Base-by-base conservation (phyloP, 2,888 invertebrate genomes). In the Boloria euphrosyne region DNA sequence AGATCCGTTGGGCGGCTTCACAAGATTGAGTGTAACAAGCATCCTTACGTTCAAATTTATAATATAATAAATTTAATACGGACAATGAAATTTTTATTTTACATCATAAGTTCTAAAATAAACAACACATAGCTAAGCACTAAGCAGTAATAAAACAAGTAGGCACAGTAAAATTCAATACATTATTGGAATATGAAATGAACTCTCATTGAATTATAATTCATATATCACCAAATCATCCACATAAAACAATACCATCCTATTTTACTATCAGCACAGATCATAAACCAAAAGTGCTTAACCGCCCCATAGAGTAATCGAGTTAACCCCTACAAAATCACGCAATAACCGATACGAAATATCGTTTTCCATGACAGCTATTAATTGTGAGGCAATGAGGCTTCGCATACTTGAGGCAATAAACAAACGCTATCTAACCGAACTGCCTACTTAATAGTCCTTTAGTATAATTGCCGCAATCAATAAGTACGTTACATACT, bases 251-350 rank as follows among this genome's bases (percentile, higher is more conserved):
- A 43, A 51, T 57, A 22, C 70, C 68, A 64, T 69, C 69, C 69
- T 53, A 62, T 69, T 69, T 66, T 74, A 74, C 73, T 72, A 72
- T 71, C 62, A 67, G 68, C 64, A 61, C 61, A 64, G 60, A 66
- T 73, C 74, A 77, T 78, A 81, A 76, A 80, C 76, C 79, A 82
- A 70, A 70, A 67, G 68, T 82, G 84, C 68, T 68, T 84, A 84
- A 82, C 78, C 78, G 78, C 83, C 81, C 83, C 78, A 76, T 78
- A 77, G 78, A 59, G 79, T 84, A 85, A 87, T 85, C 85, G 83
- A 83, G 82, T 85, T 85, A 82, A 87, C 86, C 86, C 87, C 85
- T 81, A 86, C 79, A 78, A 80, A 85, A 86, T 84, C 81, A 82
- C 81, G 80, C 80, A 79, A 70, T 66, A 76, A 63, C 83, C 84